Evolutionary conservation across 2,113 vertebrate species (phyloP).

Genomic region (Columbina picui): DNA sequence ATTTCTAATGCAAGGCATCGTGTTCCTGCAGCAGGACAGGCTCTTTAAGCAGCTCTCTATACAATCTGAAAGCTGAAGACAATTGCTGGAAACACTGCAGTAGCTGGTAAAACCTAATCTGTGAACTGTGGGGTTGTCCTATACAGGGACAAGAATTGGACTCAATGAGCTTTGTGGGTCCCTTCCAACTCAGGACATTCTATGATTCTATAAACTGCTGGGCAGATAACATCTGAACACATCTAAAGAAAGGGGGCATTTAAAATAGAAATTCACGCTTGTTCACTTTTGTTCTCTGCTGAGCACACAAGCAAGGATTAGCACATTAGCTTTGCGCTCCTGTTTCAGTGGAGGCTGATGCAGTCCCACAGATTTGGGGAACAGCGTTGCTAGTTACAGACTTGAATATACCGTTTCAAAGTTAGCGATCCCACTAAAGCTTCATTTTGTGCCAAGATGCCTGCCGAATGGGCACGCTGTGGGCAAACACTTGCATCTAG

Average conservation of each 20-base stretch:
- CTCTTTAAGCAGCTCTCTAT: neutral
- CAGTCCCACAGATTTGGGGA: neutral
- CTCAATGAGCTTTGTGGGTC: too few species aligned
- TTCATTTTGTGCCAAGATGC: neutral
- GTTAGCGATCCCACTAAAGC: neutral
- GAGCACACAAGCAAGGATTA: neutral
- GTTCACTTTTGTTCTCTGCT: neutral
- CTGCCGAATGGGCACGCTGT: neutral
- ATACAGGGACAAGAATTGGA: too few species aligned
- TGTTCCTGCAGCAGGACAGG: neutral
- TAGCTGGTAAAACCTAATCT: neutral
- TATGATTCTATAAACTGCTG: too few species aligned
- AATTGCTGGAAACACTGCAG: neutral
- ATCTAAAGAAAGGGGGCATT: neutral
- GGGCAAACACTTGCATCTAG: neutral
- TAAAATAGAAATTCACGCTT: neutral
- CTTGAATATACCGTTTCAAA: neutral
- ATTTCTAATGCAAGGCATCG: neutral
- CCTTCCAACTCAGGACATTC: too few species aligned
- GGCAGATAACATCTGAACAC: fast-evolving
- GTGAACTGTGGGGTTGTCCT: too few species aligned
- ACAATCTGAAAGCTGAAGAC: neutral
- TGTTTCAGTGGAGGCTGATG: neutral
- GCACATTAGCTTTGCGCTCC: neutral
- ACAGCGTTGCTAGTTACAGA: neutral